phyloP scores from a whole-genome alignment of 2,113 vertebrate species.

The Corynorhinus townsendii region DNA sequence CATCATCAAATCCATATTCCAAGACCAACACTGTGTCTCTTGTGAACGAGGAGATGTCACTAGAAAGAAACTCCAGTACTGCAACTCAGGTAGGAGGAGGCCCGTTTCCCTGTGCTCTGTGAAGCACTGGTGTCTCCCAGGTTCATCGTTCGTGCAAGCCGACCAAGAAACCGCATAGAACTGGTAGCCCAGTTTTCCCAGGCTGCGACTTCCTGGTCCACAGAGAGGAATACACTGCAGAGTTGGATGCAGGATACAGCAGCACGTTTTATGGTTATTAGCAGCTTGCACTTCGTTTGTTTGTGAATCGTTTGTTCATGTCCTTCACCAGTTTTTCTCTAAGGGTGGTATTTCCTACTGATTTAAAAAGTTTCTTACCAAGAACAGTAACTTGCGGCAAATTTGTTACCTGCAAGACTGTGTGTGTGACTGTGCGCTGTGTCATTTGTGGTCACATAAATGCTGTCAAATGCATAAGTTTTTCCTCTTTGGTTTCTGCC shows the following conservation, averaged over 20 bases:
- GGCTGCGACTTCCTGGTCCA: not conserved
- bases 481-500: not conserved
- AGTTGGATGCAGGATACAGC: too few relatives aligned
- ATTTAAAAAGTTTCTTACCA: not conserved
- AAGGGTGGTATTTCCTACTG: not conserved
- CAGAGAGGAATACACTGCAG: not conserved
- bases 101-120: not conserved
- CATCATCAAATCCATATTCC: constrained; percentile 7
- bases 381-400: not conserved
- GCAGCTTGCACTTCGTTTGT: not conserved
- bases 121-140: not conserved
- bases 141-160: not conserved
- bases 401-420: not conserved
- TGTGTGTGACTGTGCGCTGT: not conserved
- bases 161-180: not conserved
- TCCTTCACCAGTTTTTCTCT: not conserved
- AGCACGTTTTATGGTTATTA: not conserved
- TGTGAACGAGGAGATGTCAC: not conserved
- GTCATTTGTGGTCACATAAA: not conserved
- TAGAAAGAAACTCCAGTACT: not conserved
- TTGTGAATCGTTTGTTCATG: not conserved
- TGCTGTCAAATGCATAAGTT: not conserved
- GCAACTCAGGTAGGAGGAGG: not conserved
- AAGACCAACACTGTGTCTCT: not conserved
- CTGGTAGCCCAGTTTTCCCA: not conserved